A percentile compares a stretch with the other conserved stretches of the same genome.
Conservation (phyloP, 2,113 vertebrate species). For the Asarcornis scutulata region DNA sequence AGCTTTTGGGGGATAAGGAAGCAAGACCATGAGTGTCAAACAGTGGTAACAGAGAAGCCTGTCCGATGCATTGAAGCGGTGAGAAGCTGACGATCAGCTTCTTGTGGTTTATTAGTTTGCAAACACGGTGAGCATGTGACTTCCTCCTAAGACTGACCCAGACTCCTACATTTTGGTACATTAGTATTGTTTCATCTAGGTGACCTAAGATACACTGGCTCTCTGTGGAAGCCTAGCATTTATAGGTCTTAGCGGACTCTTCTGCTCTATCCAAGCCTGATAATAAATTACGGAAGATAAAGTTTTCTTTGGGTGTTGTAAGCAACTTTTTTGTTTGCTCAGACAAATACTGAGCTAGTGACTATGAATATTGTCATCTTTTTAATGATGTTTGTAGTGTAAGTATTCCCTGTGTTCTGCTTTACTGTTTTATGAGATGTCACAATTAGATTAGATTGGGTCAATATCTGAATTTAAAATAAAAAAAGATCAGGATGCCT, state of each 20-base stretch:
- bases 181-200: not conserved
- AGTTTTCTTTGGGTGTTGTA: not conserved
- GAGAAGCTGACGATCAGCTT: not conserved
- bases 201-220: not conserved
- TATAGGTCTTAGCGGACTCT: not conserved
- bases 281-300: not conserved
- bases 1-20: not conserved
- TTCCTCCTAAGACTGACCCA: not conserved
- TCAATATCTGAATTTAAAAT: not conserved
- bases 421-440: not conserved
- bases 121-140: not conserved
- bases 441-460: not conserved
- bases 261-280: not conserved
- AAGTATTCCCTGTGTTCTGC: not conserved
- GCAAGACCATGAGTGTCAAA: no score
- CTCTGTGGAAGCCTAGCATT: not conserved
- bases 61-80: not conserved
- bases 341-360: not conserved
- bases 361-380: not conserved
- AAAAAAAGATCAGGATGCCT: not conserved
- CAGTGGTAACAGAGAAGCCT: not conserved
- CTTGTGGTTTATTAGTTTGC: not conserved
- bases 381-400: not conserved
- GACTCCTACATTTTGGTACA: not conserved
- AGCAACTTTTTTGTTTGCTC: not conserved